Conservation (phyloP, 2,797 vertebrate genomes). For the Cyclura pinguis region DNA sequence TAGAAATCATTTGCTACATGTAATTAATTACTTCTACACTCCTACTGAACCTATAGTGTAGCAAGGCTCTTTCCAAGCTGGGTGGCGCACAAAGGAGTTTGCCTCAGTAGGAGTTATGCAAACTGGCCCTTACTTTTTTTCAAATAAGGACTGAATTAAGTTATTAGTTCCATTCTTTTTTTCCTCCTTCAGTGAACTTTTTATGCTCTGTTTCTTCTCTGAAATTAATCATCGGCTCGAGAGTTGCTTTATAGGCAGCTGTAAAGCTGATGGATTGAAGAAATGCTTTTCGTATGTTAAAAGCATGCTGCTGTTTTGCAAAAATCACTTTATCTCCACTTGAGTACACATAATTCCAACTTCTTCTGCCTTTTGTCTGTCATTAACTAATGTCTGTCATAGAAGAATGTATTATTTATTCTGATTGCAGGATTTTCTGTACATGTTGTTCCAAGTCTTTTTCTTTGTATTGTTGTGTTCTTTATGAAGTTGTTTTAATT, state of each 20-base stretch:
- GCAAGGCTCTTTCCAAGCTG: too few species aligned
- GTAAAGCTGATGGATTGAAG: conserved; percentile 12
- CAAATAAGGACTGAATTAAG: background rate
- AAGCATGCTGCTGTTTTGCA: conserved; percentile 6
- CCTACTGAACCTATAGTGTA: background rate
- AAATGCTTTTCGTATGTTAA: conserved; percentile 27
- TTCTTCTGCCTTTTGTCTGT: background rate
- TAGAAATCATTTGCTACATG: too few species aligned
- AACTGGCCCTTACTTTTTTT: background rate
- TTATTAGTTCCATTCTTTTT: background rate
- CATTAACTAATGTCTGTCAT: conserved; percentile 1
- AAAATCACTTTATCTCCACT: conserved; percentile 14
- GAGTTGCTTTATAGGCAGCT: background rate
- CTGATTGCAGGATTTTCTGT: conserved; percentile 9
- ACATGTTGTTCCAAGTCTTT: background rate
- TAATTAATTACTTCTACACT: too few species aligned
- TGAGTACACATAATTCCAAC: conserved; percentile 17
- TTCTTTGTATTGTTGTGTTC: rapidly evolving
- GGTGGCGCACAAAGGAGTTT: background rate
- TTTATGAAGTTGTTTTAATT: background rate
- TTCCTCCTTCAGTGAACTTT: conserved; percentile 9
- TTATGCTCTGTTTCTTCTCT: background rate
- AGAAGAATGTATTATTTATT: conserved; percentile 33
- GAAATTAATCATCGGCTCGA: background rate
- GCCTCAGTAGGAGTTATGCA: background rate